Conservation (phyloP, 2,797 vertebrate species). For the Cephalopachus bancanus region DNA sequence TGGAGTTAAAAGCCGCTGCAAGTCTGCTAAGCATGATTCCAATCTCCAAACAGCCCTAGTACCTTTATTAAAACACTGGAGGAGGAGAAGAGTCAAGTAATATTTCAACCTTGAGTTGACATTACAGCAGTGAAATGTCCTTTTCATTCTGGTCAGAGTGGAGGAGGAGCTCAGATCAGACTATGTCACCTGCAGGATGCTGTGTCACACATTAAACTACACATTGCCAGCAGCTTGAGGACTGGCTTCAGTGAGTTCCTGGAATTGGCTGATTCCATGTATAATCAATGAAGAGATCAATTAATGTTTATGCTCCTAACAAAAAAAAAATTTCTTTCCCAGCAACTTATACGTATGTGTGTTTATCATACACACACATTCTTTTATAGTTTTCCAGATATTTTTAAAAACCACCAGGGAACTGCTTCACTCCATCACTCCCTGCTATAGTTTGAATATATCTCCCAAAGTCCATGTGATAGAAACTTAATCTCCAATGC, state of each 20-base stretch:
- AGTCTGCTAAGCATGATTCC: slow-evolving; percentile 64
- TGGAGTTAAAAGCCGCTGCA: slow-evolving; percentile 54
- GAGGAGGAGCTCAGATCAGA: neutral
- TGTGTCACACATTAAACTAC: neutral
- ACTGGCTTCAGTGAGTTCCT: neutral
- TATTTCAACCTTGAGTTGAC: slow-evolving; percentile 72
- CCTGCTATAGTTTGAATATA: neutral
- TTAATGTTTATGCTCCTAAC: neutral
- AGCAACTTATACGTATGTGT: neutral
- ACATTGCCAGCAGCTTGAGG: neutral
- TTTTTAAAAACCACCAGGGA: neutral
- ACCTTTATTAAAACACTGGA: slow-evolving; percentile 72
- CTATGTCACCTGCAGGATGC: neutral
- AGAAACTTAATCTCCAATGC: neutral
- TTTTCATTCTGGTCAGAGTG: slow-evolving; percentile 24
- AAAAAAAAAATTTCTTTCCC: neutral
- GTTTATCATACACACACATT: neutral
- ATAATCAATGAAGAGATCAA: slow-evolving; percentile 40
- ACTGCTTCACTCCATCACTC: neutral
- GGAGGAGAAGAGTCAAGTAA: slow-evolving; percentile 2
- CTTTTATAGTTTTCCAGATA: neutral
- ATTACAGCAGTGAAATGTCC: neutral
- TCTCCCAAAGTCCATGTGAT: neutral
- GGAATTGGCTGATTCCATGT: neutral
- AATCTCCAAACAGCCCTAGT: slow-evolving; percentile 19